A percentile compares a stretch with the other conserved stretches of the same genome.
Conservation (phyloP, 2,888 invertebrate species). For the Harpalus rubripes region DNA sequence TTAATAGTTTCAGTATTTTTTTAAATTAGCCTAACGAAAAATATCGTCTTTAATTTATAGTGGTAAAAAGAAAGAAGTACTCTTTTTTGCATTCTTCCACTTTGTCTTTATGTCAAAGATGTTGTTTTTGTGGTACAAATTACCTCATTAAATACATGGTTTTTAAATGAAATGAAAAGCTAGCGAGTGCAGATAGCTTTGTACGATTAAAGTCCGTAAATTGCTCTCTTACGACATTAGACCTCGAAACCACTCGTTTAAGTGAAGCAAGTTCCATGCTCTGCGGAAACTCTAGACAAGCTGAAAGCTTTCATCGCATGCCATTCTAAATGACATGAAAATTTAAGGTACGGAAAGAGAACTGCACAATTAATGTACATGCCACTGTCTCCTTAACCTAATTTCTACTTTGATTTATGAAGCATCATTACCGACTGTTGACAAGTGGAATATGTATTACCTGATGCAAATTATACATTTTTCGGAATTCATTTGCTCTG, state of each 20-base stretch:
- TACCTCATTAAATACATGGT: slow-evolving; percentile 59
- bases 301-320: slow-evolving; percentile 46
- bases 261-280: slow-evolving; percentile 36
- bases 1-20: no score
- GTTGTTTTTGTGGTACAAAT: slow-evolving; percentile 51
- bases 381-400: slow-evolving; percentile 20
- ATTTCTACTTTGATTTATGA: slow-evolving; percentile 26
- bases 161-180: slow-evolving; percentile 62
- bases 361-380: slow-evolving; percentile 7
- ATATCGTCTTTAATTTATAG: background rate
- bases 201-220: slow-evolving; percentile 45
- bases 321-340: slow-evolving; percentile 48
- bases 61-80: background rate
- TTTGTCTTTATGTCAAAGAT: slow-evolving; percentile 41
- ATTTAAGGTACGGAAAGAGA: slow-evolving; percentile 17
- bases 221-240: slow-evolving; percentile 34
- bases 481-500: background rate
- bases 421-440: background rate
- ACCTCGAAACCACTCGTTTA: slow-evolving; percentile 47
- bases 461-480: background rate
- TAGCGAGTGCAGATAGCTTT: slow-evolving; percentile 21
- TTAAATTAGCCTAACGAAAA: no score
- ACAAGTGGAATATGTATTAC: background rate
- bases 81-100: background rate
- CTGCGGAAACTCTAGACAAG: slow-evolving; percentile 20